phyloP scores from a whole-genome alignment of 2,113 vertebrate species.

The Carassius auratus region DNA sequence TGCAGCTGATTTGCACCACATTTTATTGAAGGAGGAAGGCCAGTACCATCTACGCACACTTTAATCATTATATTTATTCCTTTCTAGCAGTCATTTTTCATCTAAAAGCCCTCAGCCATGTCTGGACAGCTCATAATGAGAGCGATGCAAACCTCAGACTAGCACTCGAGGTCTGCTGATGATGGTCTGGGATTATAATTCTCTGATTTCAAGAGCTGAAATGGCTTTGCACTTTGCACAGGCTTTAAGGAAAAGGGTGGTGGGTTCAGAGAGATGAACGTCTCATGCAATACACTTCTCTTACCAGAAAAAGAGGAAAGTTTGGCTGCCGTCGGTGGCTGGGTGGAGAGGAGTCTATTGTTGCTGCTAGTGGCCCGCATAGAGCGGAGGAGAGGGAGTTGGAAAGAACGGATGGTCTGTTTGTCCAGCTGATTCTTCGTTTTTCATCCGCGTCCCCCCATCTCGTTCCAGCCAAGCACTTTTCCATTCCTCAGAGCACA shows the following conservation, averaged over 20 bases:
- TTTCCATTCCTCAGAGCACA: constrained; percentile 42
- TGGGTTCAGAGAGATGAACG: constrained; percentile 56
- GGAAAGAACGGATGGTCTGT: constrained; percentile 22
- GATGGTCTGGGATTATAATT: constrained; percentile 43
- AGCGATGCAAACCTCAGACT: background rate
- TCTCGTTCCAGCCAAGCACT: constrained; percentile 40
- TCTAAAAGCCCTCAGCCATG: background rate
- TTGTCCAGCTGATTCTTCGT: constrained; percentile 59
- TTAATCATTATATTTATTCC: background rate
- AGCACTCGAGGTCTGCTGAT: background rate
- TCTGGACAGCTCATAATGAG: background rate
- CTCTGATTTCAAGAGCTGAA: constrained; percentile 57
- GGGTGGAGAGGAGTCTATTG: constrained; percentile 7
- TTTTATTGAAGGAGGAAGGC: background rate
- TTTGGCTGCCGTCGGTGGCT: constrained; percentile 9
- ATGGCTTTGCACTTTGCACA: constrained; percentile 44
- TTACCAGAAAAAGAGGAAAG: constrained; percentile 30
- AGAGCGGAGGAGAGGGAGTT: constrained; percentile 7
- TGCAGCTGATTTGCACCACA: background rate
- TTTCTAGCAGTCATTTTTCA: background rate
- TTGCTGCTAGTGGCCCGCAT: constrained; percentile 3
- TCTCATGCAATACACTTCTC: constrained; percentile 57
- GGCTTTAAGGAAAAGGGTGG: constrained; percentile 55
- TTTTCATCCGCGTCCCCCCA: constrained; percentile 45
- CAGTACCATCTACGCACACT: background rate